These are phyloP conservation scores for Sebastes itinus DNA, from an alignment of 2,797 vertebrate species.

Conservation along the genomic window DNA sequence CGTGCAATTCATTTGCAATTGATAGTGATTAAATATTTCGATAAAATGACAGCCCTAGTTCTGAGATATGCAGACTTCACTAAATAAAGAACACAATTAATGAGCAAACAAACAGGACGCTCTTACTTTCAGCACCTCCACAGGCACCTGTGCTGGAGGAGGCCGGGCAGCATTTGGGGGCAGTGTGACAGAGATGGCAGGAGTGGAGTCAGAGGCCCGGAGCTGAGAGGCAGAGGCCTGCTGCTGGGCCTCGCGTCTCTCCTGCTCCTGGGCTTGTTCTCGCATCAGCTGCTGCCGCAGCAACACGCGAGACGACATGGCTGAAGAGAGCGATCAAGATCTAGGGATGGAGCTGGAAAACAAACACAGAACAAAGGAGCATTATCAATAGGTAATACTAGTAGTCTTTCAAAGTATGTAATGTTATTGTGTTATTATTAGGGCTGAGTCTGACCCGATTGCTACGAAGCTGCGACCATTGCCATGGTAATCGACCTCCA, in stretches of 20 bases:
- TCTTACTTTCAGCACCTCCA: constrained; percentile 92
- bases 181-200: constrained; percentile 88
- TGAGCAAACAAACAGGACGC: not conserved
- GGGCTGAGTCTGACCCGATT: no score
- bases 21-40: no score
- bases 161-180: constrained; percentile 76
- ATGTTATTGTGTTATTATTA: not conserved
- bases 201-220: constrained; percentile 79
- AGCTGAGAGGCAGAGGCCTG: constrained; percentile 84
- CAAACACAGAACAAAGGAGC: constrained; percentile 8
- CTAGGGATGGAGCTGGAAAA: constrained; percentile 52
- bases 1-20: no score
- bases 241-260: constrained; percentile 87
- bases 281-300: constrained; percentile 93
- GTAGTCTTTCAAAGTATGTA: not conserved
- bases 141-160: constrained; percentile 89
- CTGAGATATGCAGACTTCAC: not conserved
- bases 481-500: no score
- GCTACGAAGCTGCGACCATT: no score
- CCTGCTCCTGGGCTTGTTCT: constrained; percentile 92
- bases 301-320: constrained; percentile 88
- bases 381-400: not conserved
- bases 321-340: constrained; percentile 24
- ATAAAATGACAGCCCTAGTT: no score
- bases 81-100: not conserved